Base-by-base conservation (phyloP, 2,888 invertebrate species). In the Himalopsyche japonica region DNA sequence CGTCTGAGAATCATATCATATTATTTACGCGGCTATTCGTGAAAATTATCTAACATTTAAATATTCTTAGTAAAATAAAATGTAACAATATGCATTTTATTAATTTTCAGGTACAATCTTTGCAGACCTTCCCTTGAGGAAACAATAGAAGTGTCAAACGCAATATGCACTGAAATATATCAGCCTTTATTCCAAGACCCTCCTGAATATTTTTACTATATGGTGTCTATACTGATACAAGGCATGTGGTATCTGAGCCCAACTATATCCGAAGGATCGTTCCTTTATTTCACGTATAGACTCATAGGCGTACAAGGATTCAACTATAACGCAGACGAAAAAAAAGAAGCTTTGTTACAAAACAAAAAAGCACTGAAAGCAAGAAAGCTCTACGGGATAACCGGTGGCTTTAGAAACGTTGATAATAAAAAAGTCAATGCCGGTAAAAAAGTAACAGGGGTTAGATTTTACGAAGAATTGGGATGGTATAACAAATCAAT, bases 221-320 rank as follows among this genome's bases (percentile, higher is more conserved):
- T 96, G 94, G 91, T 95, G 0, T 89, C 89, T 0, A 93, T 94
- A 0, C 90, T 97, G 88, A 89, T 96, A 2, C 91, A 94, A 80
- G 96, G 96, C 0, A 90, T 97, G 88, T 95, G 95, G 94, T 93
- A 93, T 4, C 90, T 95, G 76, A 94, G 95, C 89, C 95, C 95
- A 0, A 89, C 91, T 48, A 90, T 96, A 0, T 90, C 95, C 5
- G 91, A 94, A 0, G 89, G 91, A 10, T 92, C 93, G 0, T 93
- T 94, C 88, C 88, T 94, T n/a, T 94, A 92, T 88, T 93, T 92
- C 87, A 93, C 94, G 8, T 91, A 92, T 84, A 89, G 93, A 43
- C 87, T 95, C 80, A 93, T 93, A 0, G 93, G 92, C 32, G 92
- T 94, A 0, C 92, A 93, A 6, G 93, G 94, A 0, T 94, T 85